Base-by-base conservation (phyloP, 2,888 invertebrate species). In the Diaprepes abbreviatus region DNA sequence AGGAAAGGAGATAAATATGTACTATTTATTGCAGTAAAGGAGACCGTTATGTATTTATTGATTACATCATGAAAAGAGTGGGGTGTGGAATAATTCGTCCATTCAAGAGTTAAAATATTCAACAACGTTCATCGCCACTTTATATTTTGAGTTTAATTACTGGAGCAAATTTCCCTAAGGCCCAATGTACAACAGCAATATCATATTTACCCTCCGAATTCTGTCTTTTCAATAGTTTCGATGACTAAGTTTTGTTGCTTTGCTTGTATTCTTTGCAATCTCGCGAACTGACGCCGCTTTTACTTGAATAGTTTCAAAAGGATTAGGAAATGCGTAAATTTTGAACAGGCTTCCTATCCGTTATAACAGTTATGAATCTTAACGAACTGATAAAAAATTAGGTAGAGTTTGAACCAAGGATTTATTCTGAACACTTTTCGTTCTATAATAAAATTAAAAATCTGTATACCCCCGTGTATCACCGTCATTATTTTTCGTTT, bases 141-240 rank as follows among this genome's bases (percentile, higher is more conserved):
- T 60, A 60, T 6, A 60, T n/a, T 31, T 48, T 5, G 17, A 43
- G 45, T 60, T 60, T 60, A 60, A 60, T 60, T 60, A 60, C 60
- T 45, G 14, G 43, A 66, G 50, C 58, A 36, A 66, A 66, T 66
- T 66, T 66, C 66, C 60, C 66, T 14, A 28, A 38, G 38, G 66
- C 28, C 36, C 28, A 58, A 66, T 66, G 21, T 50, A 59, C 28
- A 17, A 10, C 28, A 24, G 36, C 35, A 19, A 52, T 24, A 52
- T 62, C 38, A 52, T 50, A 33, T 50, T 62, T 50, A 52, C 14
- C 50, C 17, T 24, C 21, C 9, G 38, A 52, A 52, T 38, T 50
- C 31, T 62, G 36, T 52, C 62, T 60, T 40, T 60, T 45, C 24
- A 48, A 28, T 48, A 28, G 14, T 24, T 28, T 28, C 28, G 28